Base-by-base conservation (phyloP, 2,797 vertebrate species). In the Myotis findleyi region DNA sequence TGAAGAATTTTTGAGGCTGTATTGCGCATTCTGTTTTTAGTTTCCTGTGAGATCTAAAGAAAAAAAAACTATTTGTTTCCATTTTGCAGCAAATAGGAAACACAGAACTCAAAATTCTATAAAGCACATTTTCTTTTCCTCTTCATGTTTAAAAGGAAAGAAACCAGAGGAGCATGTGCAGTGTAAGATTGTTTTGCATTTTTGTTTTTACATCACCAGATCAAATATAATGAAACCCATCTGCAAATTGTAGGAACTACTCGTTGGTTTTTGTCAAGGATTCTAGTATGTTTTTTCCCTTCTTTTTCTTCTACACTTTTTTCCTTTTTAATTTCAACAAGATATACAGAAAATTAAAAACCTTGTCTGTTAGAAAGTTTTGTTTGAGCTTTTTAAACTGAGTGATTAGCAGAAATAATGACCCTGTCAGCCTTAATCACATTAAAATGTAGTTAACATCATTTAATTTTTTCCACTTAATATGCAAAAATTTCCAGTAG, bases 361-460 rank as follows among this genome's bases (percentile, higher is more conserved):
- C 97, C 97, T 95, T 98, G 98, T 98, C 98, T 98, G 98, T 98
- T 99, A 98, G 95, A 98, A 98, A 98, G 99, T 98, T 99, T 99
- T 99, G 98, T 99, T 99, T 99, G 99, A 99, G 99, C 98, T 98
- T 99, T 99, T 99, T 99, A 99, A 99, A 99, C 98, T 99, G 99
- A 99, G 99, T 99, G 99, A 99, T 99, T 99, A 99, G 99, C 99
- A 99, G 99, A 99, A 99, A 99, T 99, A 99, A 99, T 99, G 99
- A 99, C 99, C 99, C 99, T 99, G 99, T 99, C 99, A 99, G 99
- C 99, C 99, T 99, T 99, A 99, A 99, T 99, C 99, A 99, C 99
- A 99, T 99, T 99, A 99, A 99, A 99, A 99, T 99, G 99, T 99
- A 99, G 99, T 99, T 99, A 99, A 99, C 99, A 99, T 99, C 97